These are phyloP conservation scores for Diplodus sargus DNA, from an alignment of 2,797 vertebrate genomes.

Conservation along the genomic window DNA sequence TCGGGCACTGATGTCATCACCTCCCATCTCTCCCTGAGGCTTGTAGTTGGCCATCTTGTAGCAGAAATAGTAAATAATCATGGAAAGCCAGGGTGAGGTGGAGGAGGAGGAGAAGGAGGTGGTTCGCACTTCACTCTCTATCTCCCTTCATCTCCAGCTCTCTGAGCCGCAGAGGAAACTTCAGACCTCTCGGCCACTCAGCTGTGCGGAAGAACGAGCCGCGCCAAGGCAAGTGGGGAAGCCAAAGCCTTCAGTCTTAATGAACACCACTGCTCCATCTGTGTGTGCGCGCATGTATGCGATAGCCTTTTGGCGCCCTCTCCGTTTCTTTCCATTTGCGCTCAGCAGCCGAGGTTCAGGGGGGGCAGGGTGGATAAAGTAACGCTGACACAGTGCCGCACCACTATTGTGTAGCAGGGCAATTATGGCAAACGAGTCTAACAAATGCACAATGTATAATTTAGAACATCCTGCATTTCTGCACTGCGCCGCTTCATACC, in stretches of 20 bases:
- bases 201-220: slow-evolving; percentile 46
- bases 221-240: slow-evolving; percentile 30
- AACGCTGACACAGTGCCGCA: slow-evolving; percentile 51
- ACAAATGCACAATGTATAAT: slow-evolving; percentile 73
- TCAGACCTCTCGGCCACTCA: slow-evolving; percentile 48
- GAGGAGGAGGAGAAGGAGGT: slow-evolving; percentile 18
- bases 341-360: slow-evolving; percentile 13
- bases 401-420: slow-evolving; percentile 61
- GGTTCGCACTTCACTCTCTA: slow-evolving; percentile 12
- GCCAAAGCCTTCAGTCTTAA: slow-evolving; percentile 46
- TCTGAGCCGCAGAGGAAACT: slow-evolving; percentile 44
- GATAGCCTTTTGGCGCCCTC: slow-evolving; percentile 11
- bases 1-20: slow-evolving; percentile 7
- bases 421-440: slow-evolving; percentile 60
- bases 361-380: slow-evolving; percentile 28
- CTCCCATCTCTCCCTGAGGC: neutral
- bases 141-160: slow-evolving; percentile 33
- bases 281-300: neutral
- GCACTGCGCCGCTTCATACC: slow-evolving; percentile 27
- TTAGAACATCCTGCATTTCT: slow-evolving; percentile 62
- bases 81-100: slow-evolving; percentile 4
- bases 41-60: neutral
- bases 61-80: slow-evolving; percentile 21
- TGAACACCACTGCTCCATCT: slow-evolving; percentile 25
- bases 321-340: slow-evolving; percentile 40